Conservation (phyloP, 2,888 invertebrate species). For the Nymphalis polychloros region DNA sequence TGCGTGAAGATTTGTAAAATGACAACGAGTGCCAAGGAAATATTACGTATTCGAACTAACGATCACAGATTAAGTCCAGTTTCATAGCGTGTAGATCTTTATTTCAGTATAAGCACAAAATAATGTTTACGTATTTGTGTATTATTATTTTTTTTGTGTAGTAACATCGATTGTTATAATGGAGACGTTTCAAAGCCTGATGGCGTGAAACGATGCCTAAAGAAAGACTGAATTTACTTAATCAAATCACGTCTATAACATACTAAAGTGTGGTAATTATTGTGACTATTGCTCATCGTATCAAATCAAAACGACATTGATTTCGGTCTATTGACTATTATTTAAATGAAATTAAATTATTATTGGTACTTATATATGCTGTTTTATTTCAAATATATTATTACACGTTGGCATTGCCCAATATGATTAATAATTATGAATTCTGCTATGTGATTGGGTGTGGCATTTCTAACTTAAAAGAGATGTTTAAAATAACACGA, state of each 20-base stretch:
- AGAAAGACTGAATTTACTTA: constrained; percentile 77
- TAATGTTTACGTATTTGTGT: constrained; percentile 49
- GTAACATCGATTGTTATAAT: constrained; percentile 55
- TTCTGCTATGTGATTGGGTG: too few species aligned
- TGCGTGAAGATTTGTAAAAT: constrained; percentile 47
- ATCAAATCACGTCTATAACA: constrained; percentile 57
- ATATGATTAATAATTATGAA: too few species aligned
- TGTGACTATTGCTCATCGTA: constrained; percentile 69
- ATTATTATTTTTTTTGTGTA: constrained; percentile 43
- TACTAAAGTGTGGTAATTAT: constrained; percentile 46
- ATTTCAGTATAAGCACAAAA: constrained; percentile 61
- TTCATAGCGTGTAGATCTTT: constrained; percentile 47
- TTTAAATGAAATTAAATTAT: constrained; percentile 50
- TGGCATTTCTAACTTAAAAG: too few species aligned
- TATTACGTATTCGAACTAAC: constrained; percentile 38
- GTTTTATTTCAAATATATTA: constrained; percentile 33
- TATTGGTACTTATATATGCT: constrained; percentile 37
- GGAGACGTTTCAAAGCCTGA: constrained; percentile 45
- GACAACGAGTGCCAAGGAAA: constrained; percentile 55
- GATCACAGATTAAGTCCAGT: constrained; percentile 50
- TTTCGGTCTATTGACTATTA: constrained; percentile 78
- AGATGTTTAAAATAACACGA: too few species aligned
- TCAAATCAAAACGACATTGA: constrained; percentile 60
- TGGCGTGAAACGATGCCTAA: constrained; percentile 63
- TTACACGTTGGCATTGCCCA: neutral